Evolutionary conservation across 92 coral and sea anemone genomes (phyloP).

Genomic region (Phenganax subtilis): DNA sequence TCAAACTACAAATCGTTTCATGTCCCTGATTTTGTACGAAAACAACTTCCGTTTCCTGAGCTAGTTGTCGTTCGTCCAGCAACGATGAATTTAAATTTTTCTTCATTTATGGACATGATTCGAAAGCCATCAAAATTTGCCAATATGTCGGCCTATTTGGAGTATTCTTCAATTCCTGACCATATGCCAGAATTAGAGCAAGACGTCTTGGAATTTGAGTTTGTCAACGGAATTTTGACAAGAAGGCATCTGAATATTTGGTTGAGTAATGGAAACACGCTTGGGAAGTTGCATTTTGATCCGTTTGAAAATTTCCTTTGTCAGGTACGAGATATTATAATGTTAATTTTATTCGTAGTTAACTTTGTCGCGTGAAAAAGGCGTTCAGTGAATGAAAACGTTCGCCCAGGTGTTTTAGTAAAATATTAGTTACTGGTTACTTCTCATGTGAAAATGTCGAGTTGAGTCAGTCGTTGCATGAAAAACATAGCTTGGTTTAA

Average conservation of each 20-base stretch:
- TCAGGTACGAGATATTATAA: conserved; percentile 55
- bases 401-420: too few relatives aligned
- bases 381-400: too few relatives aligned
- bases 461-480: too few relatives aligned
- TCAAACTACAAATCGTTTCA: conserved; percentile 60
- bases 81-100: conserved; percentile 58
- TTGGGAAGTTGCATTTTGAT: conserved; percentile 84
- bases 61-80: conserved; percentile 85
- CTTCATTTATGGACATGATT: conserved; percentile 59
- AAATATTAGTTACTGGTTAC: too few relatives aligned
- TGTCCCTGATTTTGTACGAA: conserved; percentile 57
- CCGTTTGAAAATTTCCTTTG: conserved; percentile 81
- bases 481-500: too few relatives aligned
- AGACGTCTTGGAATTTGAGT: conserved; percentile 65
- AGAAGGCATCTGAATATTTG: conserved; percentile 74
- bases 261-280: conserved; percentile 82
- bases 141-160: conserved; percentile 66
- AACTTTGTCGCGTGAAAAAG: neutral
- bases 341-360: neutral
- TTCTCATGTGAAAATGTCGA: too few relatives aligned
- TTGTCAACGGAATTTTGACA: conserved; percentile 50
- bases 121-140: conserved; percentile 19
- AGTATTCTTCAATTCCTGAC: conserved; percentile 72
- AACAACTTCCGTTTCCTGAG: conserved; percentile 67
- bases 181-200: conserved; percentile 64